Base-by-base conservation (phyloP, 1,140 invertebrate species). In the Trichonephila inaurata region DNA sequence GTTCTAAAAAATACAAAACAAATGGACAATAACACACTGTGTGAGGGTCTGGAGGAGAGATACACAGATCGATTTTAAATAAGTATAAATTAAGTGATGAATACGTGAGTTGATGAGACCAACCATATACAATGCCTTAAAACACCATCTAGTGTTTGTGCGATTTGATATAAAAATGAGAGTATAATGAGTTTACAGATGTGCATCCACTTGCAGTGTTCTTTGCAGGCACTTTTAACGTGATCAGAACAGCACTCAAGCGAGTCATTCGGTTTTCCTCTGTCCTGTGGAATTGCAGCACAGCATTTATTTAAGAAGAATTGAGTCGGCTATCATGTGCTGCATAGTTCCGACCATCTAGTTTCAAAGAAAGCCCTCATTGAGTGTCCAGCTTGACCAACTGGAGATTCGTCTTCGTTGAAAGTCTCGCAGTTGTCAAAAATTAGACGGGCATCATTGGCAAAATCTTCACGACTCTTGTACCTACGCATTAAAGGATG, bases 371-470 rank as follows among this genome's bases (percentile, higher is more conserved):
- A 99, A 95, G 97, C 97, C 88, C 98, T 96, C 97, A 99, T 98
- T 94, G 97, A 97, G 95, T 99, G 98, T 10, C 98, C 98, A 12
- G 98, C 98, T 95, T 98, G 98, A 3, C 98, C 99, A 58, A 99
- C 98, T 0, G 98, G 98, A 94, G 98, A 99, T 96, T 99, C 98
- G 95, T 99, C 98, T 96, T 99, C 99, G 96, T 99, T 99, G 96
- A 99, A 99, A 86, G 98, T 98, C 96, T 99, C 98, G 96, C 99
- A 99, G 96, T 99, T 99, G 96, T 98, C 98, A 96, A 99, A 99
- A 95, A 99, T 99, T 94, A 98, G 97, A 6, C 98, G 97, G 24
- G 98, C 97, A 96, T 99, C 98, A 19, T 97, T 96, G 94, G 97
- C 97, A 96, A 99, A 99, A 94, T 99, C 98, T 94, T 98, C 98